A percentile compares a stretch with the other conserved stretches of the same genome.
These are phyloP conservation scores for Phallusia fumigata DNA, from an alignment of 23 tunicate genomes.

Conservation along the genomic window DNA sequence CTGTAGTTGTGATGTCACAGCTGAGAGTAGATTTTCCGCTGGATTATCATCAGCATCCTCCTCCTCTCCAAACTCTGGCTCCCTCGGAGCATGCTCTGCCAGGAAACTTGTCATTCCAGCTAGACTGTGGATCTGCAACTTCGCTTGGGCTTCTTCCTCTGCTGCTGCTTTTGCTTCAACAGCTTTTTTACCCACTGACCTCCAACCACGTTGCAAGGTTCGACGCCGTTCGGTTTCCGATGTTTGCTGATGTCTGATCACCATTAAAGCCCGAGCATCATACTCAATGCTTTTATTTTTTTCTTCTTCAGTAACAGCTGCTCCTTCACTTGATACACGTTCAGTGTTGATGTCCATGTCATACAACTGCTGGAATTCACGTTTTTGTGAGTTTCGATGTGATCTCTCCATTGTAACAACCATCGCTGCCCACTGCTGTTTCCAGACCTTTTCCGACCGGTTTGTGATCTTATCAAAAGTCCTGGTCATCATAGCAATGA, in stretches of 20 bases:
- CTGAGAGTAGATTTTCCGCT: neutral
- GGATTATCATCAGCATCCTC: neutral
- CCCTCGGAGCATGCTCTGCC: constrained; percentile 20
- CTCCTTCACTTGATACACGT: constrained; percentile 71
- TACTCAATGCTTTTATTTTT: neutral
- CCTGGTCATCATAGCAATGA: constrained; percentile 94
- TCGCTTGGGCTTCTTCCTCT: constrained; percentile 6
- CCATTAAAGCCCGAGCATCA: constrained; percentile 51
- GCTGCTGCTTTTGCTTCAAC: neutral
- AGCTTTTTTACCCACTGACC: constrained; percentile 8
- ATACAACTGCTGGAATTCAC: constrained; percentile 57
- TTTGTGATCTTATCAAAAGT: constrained; percentile 73
- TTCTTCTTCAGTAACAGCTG: neutral
- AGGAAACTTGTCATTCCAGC: constrained; percentile 34
- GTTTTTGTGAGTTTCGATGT: constrained; percentile 42
- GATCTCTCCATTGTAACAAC: constrained; percentile 78
- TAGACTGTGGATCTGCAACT: constrained; percentile 21
- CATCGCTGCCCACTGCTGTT: constrained; percentile 86
- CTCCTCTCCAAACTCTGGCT: constrained; percentile 26
- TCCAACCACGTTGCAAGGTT: constrained; percentile 20
- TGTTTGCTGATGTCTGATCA: constrained; percentile 27
- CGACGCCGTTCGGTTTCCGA: constrained; percentile 39
- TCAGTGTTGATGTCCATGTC: constrained; percentile 41
- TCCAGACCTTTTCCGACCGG: constrained; percentile 63
- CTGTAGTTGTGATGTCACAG: neutral